Conservation (phyloP, 53 echinoderm and acorn worm genomes). For the Actinopyga echinites region DNA sequence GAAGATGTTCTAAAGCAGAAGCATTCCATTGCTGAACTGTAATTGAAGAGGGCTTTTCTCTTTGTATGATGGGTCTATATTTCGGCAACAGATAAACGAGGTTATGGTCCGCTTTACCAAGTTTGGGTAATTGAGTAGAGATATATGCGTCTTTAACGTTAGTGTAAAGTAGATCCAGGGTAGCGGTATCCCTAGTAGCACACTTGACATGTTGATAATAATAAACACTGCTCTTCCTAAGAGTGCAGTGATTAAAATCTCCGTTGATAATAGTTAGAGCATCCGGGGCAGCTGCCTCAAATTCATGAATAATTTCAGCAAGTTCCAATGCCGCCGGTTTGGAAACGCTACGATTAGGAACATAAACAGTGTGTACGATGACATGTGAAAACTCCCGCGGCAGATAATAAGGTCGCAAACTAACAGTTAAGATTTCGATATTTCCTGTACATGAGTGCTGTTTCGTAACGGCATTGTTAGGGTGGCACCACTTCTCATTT, state of each 20-base stretch:
- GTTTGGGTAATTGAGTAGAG: neutral
- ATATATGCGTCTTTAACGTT: slow-evolving; percentile 9
- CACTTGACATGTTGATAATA: slow-evolving; percentile 6
- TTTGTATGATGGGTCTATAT: neutral
- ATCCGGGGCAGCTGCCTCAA: neutral
- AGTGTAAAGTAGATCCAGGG: neutral
- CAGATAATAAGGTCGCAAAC: slow-evolving; percentile 19
- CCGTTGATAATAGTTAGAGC: neutral
- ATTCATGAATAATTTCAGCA: neutral
- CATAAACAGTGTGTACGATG: neutral
- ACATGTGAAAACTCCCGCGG: too few species aligned
- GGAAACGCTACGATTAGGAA: slow-evolving; percentile 6
- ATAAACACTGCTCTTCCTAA: neutral
- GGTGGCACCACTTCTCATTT: slow-evolving; percentile 48
- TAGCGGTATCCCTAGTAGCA: neutral
- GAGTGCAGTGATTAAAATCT: slow-evolving; percentile 10
- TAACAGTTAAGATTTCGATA: neutral
- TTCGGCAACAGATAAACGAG: neutral
- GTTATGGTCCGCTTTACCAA: slow-evolving; percentile 3
- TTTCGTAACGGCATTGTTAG: slow-evolving; percentile 24
- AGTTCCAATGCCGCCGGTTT: slow-evolving; percentile 5
- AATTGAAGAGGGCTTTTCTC: neutral
- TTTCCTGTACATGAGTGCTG: slow-evolving; percentile 31
- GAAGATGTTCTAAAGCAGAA: neutral
- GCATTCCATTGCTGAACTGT: neutral